Evolutionary conservation across 1,140 invertebrate species (phyloP), one percentile per base, ranked within the genome.

Genomic region (Cataglyphis hispanica): DNA sequence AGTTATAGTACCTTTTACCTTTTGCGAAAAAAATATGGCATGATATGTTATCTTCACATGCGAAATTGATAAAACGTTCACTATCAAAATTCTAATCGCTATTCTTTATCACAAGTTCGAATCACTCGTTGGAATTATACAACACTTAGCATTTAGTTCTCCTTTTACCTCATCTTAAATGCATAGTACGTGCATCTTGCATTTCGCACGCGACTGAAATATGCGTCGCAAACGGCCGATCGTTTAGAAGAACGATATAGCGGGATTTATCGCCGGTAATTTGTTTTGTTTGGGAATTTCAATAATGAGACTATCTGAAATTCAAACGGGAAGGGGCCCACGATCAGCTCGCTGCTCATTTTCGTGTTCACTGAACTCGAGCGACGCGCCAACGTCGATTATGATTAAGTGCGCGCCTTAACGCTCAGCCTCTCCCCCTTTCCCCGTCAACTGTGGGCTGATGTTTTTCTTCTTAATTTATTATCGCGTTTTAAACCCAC

Each of bases 381-480:
- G 40, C 78, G 27, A 25, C 72, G 37, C 60, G 46, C 69, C 58
- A 46, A 61, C 87, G 43, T 78, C 74, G 69, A 80, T 86, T 70
- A 80, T 85, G 75, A 87, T 84, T 85, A 81, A 86, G 56, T 56
- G 78, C 53, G 56, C 75, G 50, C 67, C 56, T 87, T 78, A 64
- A 66, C 84, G 46, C 89, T 76, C 50, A 64, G 53, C 56, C n/a
- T n/a, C 34, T 60, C 66, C 16, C 70, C 31, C 56, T 11, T n/a
- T 22, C 70, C 31, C 50, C 72, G 60, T 84, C 61, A 60, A 43
- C 64, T 11, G 16, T 3, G 25, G 27, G 4, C 31, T n/a, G 8
- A 63, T 37, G 66, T 86, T 85, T 83, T 72, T 67, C 80, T 53
- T 78, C 83, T 87, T 83, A 89, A 90, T 87, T 89, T 87, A 90